Evolutionary conservation across 53 echinoderm and acorn worm genomes (phyloP), one percentile per base, ranked within the genome.

Genomic region (Arbacia lixula): DNA sequence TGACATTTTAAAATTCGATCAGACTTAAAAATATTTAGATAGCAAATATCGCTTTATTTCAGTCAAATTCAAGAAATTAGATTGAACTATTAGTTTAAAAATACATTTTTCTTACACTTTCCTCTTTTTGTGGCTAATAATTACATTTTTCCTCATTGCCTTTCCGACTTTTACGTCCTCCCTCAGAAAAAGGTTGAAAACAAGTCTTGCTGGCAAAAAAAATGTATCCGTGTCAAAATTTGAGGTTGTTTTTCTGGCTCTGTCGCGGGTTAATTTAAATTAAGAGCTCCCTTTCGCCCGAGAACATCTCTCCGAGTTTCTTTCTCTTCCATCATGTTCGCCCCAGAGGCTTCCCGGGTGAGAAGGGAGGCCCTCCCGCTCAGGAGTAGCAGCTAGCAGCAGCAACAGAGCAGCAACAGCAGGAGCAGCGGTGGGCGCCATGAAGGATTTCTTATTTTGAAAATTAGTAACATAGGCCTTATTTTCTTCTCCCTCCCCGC

Each of bases 391-490:
- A n/a, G n/a, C n/a, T n/a, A n/a, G n/a, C n/a, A n/a, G n/a, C n/a
- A n/a, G n/a, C n/a, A n/a, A n/a, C n/a, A n/a, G n/a, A n/a, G n/a
- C n/a, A n/a, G n/a, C n/a, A n/a, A n/a, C 46, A 12, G 21, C 57
- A 5, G 12, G 12, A 14, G 14, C 21, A 10, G 12, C 55, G 12
- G 37, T 24, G 25, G 16, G 25, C 6, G 28, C 63, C 46, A 81
- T 64, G 63, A 63, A 81, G 63, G 65, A 81, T 81, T 51, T 64
- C 82, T 81, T 81, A 63, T 62, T 81, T 81, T 42, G 82, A 81
- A 81, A 81, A 81, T 81, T 55, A 77, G 82, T 81, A 81, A 81
- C 82, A 81, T 81, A 81, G 82, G 82, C 82, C 64, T 81, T 81
- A 81, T 81, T 63, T 81, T 51, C 52, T 8, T 46, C 46, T 30